Conservation (phyloP, 2,113 vertebrate genomes). For the Istiophorus platypterus region DNA sequence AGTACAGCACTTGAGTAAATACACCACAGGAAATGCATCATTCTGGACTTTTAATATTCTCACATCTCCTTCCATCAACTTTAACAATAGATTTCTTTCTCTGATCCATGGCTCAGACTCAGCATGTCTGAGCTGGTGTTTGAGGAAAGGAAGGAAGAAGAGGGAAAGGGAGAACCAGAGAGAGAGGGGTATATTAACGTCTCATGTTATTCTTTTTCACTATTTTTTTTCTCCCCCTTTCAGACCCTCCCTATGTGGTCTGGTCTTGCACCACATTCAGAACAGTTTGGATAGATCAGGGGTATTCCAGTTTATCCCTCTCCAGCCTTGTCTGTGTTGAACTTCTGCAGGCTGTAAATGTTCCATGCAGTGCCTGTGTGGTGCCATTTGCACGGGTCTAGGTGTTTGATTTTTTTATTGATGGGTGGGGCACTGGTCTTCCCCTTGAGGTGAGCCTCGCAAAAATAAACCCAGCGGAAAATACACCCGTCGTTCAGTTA, state of each 20-base stretch:
- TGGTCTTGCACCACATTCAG: slow-evolving; percentile 27
- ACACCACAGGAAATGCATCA: slow-evolving; percentile 7
- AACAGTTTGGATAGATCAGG: slow-evolving; percentile 21
- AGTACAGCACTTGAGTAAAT: background rate
- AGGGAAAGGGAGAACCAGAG: slow-evolving; percentile 36
- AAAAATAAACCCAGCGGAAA: slow-evolving; percentile 51
- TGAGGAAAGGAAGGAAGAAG: slow-evolving; percentile 58
- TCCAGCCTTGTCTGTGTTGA: background rate
- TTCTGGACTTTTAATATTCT: slow-evolving; percentile 8
- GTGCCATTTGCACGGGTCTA: background rate
- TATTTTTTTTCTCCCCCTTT: slow-evolving; percentile 22
- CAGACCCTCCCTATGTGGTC: slow-evolving; percentile 38
- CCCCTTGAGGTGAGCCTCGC: background rate
- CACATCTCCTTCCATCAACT: slow-evolving; percentile 23
- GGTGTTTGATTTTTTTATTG: slow-evolving; percentile 48
- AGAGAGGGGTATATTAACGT: slow-evolving; percentile 48
- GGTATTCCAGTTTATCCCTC: slow-evolving; percentile 1
- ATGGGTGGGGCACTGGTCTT: slow-evolving; percentile 23
- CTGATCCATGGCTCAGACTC: slow-evolving; percentile 31
- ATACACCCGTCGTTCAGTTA: slow-evolving; percentile 31
- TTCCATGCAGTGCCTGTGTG: slow-evolving; percentile 20
- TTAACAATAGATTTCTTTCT: slow-evolving; percentile 66
- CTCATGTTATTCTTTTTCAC: slow-evolving; percentile 55
- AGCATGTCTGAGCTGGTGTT: slow-evolving; percentile 42
- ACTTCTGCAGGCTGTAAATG: slow-evolving; percentile 17